Conservation (phyloP, 2,113 vertebrate genomes). For the Alligator sinensis region DNA sequence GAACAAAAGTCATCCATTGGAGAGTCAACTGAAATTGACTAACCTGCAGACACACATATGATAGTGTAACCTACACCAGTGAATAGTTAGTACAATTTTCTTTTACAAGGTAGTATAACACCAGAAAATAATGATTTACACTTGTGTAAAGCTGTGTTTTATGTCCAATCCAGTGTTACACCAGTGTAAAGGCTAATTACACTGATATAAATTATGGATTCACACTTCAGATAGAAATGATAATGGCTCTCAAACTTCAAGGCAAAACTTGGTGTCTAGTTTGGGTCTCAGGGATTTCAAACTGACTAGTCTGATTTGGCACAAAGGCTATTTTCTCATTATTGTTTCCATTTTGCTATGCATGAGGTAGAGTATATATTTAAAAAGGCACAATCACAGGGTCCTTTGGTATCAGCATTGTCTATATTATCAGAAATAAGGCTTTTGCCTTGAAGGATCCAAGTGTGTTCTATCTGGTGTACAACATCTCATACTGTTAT, state of each 20-base stretch:
- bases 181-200: no score
- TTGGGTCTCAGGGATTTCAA: fast-evolving
- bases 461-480: neutral
- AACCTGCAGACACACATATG: no score
- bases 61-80: no score
- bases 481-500: neutral
- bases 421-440: neutral
- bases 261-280: neutral
- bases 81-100: no score
- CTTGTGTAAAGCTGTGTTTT: no score
- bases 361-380: neutral
- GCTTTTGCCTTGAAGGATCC: neutral
- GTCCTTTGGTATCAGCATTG: neutral
- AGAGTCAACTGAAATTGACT: no score
- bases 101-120: no score
- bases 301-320: fast-evolving
- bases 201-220: no score
- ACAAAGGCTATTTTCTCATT: neutral
- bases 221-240: neutral
- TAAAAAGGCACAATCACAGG: neutral
- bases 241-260: neutral
- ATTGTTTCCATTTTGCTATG: neutral
- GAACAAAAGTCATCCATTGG: no score
- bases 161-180: no score
- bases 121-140: no score